Evolutionary conservation across 2,113 vertebrate genomes (phyloP), one percentile per base, ranked within the genome.

Genomic region (Peromyscus polionotus): DNA sequence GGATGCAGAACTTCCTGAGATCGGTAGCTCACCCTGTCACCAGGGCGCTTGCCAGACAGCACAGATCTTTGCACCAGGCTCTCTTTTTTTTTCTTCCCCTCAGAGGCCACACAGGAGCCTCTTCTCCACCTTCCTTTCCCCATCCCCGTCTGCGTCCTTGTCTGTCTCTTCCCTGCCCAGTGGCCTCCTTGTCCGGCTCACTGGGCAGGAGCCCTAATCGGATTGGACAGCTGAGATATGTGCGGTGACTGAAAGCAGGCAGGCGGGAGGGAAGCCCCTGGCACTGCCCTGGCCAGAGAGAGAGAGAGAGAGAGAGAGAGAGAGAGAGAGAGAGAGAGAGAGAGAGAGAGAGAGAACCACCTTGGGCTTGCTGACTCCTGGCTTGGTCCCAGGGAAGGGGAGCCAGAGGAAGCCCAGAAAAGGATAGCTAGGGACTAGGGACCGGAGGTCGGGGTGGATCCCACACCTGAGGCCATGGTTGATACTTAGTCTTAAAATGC

Each of bases 221-320:
- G 97, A 98, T 97, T 95, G 39, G 98, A 98, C 98, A 98, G 98
- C 96, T 96, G 97, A 98, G 97, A 97, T 97, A 96, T 97, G 97
- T 96, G 96, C 88, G 95, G 97, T n/a, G 95, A 96, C 97, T 51
- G 88, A 84, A 95, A 95, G 96, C 90, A 86, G 91, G 95, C 91
- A 89, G 91, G 97, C 51, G 13, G 93, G 94, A 67, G 93, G 87
- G 89, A 91, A 93, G 93, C 77, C 75, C 95, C 96, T 97, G 94
- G 96, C 94, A 90, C 88, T 92, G 93, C 95, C 90, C 45, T 3
- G 92, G 94, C 94, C 7, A 24, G 45, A 91, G 73, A 70, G 68
- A 65, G 68, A 70, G 68, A 68, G 67, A 36, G 65, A 68, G 67
- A 68, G 68, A 72, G 68, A n/a, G 65, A 70, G 68, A 68, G 67